Base-by-base conservation (phyloP, 2,797 vertebrate species). In the Mallotus villosus region DNA sequence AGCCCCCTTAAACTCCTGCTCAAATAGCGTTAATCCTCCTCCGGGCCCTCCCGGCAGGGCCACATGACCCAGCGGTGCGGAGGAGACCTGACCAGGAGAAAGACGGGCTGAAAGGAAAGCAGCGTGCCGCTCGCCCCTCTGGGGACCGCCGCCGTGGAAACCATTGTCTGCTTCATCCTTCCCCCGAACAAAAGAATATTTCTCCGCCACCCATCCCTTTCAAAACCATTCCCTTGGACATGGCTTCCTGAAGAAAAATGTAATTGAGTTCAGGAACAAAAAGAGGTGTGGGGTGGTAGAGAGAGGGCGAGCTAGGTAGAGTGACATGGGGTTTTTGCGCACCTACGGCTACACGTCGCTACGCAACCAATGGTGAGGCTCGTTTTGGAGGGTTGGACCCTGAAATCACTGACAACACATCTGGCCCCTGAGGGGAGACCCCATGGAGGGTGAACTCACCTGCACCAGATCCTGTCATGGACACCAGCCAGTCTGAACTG, bases 71-170 rank as follows among this genome's bases (percentile, higher is more conserved):
- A 86, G 84, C 87, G 81, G 74, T 88, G 87, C 88, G 87, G 85
- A 85, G 87, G 85, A 85, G 74, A 86, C 78, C 85, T 84, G 86
- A 88, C 86, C 85, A 89, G 85, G 81, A 88, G 78, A 85, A 89
- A 88, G 82, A 72, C 46, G 19, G 2, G 71, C 63, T 17, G 84
- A 86, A 90, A 88, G 75, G 84, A 85, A 89, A 90, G 88, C 79
- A 90, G 29, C 49, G 1, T 27, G 24, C 4, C 37, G 46, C 46
- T 37, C 63, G 46, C 85, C 79, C 87, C 46, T 11, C 87, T 86
- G 86, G 88, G 79, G 71, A 16, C 41, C 6, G 8, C 84, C 57
- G 75, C 82, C 29, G 78, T 83, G 82, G 81, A 46, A 64, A 12
- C 82, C 87, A 89, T 90, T 91, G 88, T 91, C 84, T 88, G 68